Percentiles rank a stretch among this genome's conserved stretches.
These are phyloP conservation scores for Syndactyla subalaris DNA, from an alignment of 2,797 vertebrate genomes.

Conservation along the genomic window DNA sequence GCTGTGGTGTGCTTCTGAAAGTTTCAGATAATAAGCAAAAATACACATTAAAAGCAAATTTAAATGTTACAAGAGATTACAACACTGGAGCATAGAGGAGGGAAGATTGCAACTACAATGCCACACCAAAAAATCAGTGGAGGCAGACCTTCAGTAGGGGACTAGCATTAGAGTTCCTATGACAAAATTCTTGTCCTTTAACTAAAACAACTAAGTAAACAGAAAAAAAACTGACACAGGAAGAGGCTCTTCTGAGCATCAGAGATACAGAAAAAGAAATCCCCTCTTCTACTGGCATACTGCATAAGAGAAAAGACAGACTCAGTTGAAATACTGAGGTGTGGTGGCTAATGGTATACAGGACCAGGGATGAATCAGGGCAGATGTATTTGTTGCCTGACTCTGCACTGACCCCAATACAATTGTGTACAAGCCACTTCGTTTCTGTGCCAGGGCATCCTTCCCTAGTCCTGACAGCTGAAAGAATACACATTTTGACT, in stretches of 20 bases:
- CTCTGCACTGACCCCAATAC: neutral
- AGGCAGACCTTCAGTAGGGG: neutral
- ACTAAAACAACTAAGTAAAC: neutral
- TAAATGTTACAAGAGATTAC: accelerated
- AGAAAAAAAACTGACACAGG: neutral
- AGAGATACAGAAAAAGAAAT: neutral
- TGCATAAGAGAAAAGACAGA: neutral
- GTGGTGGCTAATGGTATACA: neutral
- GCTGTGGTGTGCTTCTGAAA: neutral
- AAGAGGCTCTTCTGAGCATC: neutral
- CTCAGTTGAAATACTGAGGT: accelerated
- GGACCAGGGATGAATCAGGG: neutral
- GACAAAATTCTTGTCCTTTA: neutral
- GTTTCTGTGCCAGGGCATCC: neutral
- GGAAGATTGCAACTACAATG: neutral
- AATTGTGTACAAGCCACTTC: accelerated
- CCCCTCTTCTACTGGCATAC: neutral
- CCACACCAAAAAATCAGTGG: neutral
- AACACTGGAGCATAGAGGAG: accelerated
- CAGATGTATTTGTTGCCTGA: neutral
- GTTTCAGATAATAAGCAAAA: neutral
- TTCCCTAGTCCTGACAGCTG: neutral
- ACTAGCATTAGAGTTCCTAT: neutral
- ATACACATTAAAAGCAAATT: neutral
- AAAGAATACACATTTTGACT: neutral